These are phyloP conservation scores for Micromussa lordhowensis DNA, from an alignment of 92 coral and sea anemone genomes.

Conservation along the genomic window DNA sequence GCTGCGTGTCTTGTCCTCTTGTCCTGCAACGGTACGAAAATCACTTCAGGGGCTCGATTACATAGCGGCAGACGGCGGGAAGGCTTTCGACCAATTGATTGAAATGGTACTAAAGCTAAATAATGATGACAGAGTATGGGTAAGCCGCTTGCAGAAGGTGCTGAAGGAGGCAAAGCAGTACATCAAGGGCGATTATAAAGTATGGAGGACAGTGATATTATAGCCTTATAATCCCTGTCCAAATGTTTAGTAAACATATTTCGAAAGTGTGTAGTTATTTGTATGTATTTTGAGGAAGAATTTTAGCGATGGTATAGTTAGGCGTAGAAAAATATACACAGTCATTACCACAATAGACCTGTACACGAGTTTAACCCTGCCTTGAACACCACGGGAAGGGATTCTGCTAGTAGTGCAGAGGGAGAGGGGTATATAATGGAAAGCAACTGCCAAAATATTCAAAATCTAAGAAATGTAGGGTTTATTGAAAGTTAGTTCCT, in stretches of 20 bases:
- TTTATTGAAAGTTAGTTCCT: no score
- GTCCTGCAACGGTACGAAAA: slow-evolving; percentile 60
- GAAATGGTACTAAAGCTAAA: slow-evolving; percentile 14
- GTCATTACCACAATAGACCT: neutral
- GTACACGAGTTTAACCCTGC: neutral
- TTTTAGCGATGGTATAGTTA: neutral
- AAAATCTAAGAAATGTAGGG: neutral
- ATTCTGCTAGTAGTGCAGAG: neutral
- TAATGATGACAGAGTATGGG: slow-evolving; percentile 28
- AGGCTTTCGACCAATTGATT: no score
- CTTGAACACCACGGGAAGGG: neutral
- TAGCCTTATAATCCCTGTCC: neutral
- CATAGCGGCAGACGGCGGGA: slow-evolving; percentile 49
- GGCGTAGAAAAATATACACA: no score
- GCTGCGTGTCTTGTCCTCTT: slow-evolving; percentile 39
- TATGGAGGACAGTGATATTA: neutral
- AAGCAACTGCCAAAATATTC: neutral
- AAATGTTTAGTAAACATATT: neutral
- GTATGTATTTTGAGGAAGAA: neutral
- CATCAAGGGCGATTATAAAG: slow-evolving; percentile 51
- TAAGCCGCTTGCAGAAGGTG: slow-evolving; percentile 19
- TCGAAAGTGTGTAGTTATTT: neutral
- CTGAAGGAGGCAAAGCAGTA: slow-evolving; percentile 40
- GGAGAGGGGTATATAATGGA: neutral
- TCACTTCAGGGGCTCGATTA: slow-evolving; percentile 64